Evolutionary conservation across 2,113 vertebrate species (phyloP).

Genomic region (Alethe castanea): DNA sequence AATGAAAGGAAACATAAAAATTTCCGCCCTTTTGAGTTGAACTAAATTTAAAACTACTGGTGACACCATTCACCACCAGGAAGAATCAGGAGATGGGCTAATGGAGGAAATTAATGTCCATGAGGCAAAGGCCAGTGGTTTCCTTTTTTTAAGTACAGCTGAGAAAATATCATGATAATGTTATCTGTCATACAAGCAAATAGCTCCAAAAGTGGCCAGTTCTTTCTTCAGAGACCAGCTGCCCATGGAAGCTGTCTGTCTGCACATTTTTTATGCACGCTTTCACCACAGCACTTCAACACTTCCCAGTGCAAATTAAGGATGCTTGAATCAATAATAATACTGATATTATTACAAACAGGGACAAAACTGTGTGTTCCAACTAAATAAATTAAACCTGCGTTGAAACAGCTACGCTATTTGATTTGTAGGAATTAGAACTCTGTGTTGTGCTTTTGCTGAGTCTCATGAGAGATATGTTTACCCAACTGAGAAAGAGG

Average conservation of each 20-base stretch:
- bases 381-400: background rate
- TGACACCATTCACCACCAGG: background rate
- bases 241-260: background rate
- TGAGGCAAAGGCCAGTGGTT: background rate
- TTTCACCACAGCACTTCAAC: background rate
- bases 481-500: background rate
- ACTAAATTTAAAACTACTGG: background rate
- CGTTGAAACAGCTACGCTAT: background rate
- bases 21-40: background rate
- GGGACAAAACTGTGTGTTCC: background rate
- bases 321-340: background rate
- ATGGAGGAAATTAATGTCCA: background rate
- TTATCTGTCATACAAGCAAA: background rate
- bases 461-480: background rate
- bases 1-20: background rate
- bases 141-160: slow-evolving; percentile 34
- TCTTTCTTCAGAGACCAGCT: slow-evolving; percentile 4
- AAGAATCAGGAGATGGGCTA: background rate
- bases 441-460: background rate
- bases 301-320: background rate
- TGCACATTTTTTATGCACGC: background rate
- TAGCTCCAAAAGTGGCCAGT: background rate
- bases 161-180: slow-evolving; percentile 17
- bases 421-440: background rate
- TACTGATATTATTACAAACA: background rate